Percentiles rank a stretch among this genome's conserved stretches.
Conservation (phyloP, 1,140 invertebrate genomes). For the Nephotettix cincticeps region DNA sequence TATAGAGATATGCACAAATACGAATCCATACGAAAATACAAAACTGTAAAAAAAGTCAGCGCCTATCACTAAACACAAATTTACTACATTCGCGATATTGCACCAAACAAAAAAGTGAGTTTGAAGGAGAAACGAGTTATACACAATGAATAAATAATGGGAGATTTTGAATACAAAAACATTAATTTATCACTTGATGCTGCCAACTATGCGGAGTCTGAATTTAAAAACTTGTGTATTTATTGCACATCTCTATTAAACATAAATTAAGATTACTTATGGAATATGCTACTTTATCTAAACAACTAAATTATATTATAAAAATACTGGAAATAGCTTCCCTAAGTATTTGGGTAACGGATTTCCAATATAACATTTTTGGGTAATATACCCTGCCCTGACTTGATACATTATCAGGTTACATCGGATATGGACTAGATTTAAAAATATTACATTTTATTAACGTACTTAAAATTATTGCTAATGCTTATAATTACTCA, state of each 20-base stretch:
- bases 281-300: constrained; percentile 14
- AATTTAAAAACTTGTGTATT: constrained; percentile 3
- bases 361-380: constrained; percentile 13
- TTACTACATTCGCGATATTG: constrained; percentile 3
- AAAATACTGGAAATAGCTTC: constrained; percentile 21
- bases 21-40: constrained; percentile 15
- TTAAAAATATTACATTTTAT: constrained; percentile 16
- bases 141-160: background rate
- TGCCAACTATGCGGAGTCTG: background rate
- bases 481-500: background rate
- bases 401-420: background rate
- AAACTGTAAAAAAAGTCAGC: constrained; percentile 15
- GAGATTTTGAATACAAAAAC: background rate
- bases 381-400: constrained; percentile 14
- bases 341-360: constrained; percentile 18
- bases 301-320: constrained; percentile 13
- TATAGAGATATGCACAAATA: constrained; percentile 22
- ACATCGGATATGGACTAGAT: constrained; percentile 11
- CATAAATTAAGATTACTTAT: constrained; percentile 9
- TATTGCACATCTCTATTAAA: constrained; percentile 22
- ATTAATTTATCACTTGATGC: background rate
- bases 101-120: constrained; percentile 4
- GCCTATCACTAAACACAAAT: constrained; percentile 1
- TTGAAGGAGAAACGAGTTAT: background rate
- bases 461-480: constrained; percentile 22